Percentiles rank a stretch among this genome's conserved stretches.
Conservation (phyloP, 2,888 invertebrate genomes). For the Junonia oenone region DNA sequence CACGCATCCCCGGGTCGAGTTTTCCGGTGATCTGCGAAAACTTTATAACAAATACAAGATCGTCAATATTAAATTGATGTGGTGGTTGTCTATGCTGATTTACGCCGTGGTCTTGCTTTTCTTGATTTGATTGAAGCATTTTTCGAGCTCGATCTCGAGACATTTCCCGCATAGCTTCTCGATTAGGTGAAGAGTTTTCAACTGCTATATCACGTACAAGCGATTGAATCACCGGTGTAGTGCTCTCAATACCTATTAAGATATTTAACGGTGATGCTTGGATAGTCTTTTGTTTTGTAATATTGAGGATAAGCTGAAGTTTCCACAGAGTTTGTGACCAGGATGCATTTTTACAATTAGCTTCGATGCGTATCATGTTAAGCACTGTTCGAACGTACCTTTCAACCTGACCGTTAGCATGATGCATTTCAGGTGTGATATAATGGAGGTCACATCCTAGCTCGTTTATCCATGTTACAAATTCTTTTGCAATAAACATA, state of each 20-base stretch:
- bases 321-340: conserved; percentile 15
- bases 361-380: conserved; percentile 24
- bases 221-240: background rate
- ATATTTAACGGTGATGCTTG: conserved; percentile 15
- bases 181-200: conserved; percentile 4
- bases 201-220: conserved; percentile 23
- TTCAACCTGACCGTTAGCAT: conserved; percentile 24
- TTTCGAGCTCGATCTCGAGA: background rate
- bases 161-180: conserved; percentile 13
- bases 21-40: conserved; percentile 17
- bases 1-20: conserved; percentile 28
- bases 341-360: no score
- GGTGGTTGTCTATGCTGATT: conserved; percentile 12
- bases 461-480: conserved; percentile 8
- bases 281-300: conserved; percentile 21
- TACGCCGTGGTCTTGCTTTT: conserved; percentile 18
- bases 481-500: conserved; percentile 17
- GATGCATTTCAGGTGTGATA: conserved; percentile 25
- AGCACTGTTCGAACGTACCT: conserved; percentile 20
- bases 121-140: conserved; percentile 7
- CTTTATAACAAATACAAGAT: no score
- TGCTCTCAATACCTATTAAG: conserved; percentile 13
- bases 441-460: conserved; percentile 14
- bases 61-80: background rate
- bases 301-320: conserved; percentile 18